phyloP scores from a whole-genome alignment of 2,888 invertebrate species.

The Drosophila crucigera region DNA sequence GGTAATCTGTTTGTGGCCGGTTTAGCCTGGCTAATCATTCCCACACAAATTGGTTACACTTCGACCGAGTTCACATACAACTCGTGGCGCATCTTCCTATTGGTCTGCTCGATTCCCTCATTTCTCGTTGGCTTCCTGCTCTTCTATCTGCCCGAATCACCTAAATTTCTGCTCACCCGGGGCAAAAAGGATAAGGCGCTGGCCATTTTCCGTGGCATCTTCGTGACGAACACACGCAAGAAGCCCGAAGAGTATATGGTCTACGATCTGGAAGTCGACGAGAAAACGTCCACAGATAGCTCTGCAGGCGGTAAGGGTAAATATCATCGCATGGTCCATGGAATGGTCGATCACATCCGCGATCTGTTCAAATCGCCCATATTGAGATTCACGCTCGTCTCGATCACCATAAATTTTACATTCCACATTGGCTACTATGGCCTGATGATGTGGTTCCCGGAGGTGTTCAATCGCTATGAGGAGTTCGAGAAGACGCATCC shows the following conservation, averaged over 20 bases:
- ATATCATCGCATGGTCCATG: conserved; percentile 90
- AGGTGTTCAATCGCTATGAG: conserved; percentile 95
- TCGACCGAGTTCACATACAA: conserved; percentile 92
- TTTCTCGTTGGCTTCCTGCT: conserved; percentile 94
- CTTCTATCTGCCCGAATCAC: conserved; percentile 94
- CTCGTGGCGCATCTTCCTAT: conserved; percentile 96
- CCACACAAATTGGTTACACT: conserved; percentile 89
- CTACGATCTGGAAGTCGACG: conserved; percentile 89
- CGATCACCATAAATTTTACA: conserved; percentile 95
- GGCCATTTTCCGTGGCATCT: conserved; percentile 92
- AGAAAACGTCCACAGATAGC: conserved; percentile 84
- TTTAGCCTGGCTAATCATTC: conserved; percentile 91
- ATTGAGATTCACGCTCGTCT: conserved; percentile 92
- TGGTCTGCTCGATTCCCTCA: conserved; percentile 95
- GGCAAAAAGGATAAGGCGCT: conserved; percentile 93
- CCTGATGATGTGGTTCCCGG: conserved; percentile 98
- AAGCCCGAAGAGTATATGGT: conserved; percentile 91
- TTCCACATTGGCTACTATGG: conserved; percentile 98
- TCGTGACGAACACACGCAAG: conserved; percentile 91
- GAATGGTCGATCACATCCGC: conserved; percentile 93
- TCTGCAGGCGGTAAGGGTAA: conserved; percentile 88
- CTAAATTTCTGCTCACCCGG: conserved; percentile 93
- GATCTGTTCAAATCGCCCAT: conserved; percentile 93
- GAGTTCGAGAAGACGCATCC: conserved; percentile 90
- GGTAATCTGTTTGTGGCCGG: conserved; percentile 97